Percentiles rank a stretch among this genome's conserved stretches.
Conservation (phyloP, 2,888 invertebrate genomes). For the Lepetodrilus schrolli region DNA sequence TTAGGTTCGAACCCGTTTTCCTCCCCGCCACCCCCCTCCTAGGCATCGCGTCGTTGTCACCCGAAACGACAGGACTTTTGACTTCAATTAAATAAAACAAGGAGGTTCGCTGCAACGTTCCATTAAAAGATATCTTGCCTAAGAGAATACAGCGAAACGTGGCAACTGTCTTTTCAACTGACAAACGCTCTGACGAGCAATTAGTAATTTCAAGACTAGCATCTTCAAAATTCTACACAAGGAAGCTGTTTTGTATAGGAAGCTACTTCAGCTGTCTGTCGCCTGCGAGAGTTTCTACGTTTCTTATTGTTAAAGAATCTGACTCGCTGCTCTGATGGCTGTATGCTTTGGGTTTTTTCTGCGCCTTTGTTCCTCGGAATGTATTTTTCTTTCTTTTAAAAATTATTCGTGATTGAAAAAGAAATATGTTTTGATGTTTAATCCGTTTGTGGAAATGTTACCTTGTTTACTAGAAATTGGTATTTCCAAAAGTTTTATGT, state of each 20-base stretch:
- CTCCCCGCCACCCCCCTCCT: background rate
- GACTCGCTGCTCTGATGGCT: no score
- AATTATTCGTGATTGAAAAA: no score
- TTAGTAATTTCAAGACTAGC: background rate
- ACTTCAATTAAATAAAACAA: conserved; percentile 25
- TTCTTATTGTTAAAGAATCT: no score
- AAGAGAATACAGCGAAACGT: background rate
- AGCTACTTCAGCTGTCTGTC: background rate
- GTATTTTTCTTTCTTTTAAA: no score
- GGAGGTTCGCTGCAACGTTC: background rate
- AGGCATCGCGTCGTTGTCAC: background rate
- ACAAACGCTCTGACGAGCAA: background rate
- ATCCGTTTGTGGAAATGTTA: no score
- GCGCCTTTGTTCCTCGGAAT: no score
- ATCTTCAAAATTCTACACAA: background rate
- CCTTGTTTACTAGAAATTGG: no score
- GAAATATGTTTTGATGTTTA: no score
- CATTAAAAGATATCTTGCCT: background rate
- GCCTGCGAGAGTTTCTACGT: no score
- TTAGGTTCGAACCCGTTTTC: background rate
- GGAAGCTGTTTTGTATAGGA: background rate
- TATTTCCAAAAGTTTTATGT: no score
- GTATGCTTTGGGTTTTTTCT: no score
- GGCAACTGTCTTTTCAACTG: background rate
- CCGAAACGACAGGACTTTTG: conserved; percentile 17